phyloP scores from a whole-genome alignment of 2,113 vertebrate species.

The Carassius auratus region DNA sequence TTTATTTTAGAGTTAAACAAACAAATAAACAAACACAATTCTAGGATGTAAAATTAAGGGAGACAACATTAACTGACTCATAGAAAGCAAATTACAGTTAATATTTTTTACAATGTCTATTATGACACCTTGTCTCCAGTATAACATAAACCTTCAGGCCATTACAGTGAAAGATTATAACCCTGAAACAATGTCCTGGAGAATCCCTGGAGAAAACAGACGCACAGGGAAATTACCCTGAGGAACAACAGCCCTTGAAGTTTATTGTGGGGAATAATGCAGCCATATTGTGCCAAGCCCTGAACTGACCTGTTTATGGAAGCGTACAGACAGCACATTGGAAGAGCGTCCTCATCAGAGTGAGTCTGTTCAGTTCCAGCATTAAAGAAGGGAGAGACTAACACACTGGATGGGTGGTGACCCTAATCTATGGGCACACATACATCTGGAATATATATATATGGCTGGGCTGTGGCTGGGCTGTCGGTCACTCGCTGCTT shows the following conservation, averaged over 20 bases:
- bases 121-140: not conserved
- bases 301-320: conserved; percentile 73
- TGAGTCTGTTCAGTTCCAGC: conserved; percentile 51
- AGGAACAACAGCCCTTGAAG: conserved; percentile 68
- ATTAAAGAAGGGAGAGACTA: conserved; percentile 60
- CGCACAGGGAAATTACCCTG: conserved; percentile 68
- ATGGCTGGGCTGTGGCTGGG: no score
- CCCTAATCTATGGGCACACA: conserved; percentile 71
- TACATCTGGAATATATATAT: no score
- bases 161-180: not conserved
- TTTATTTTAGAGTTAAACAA: not conserved
- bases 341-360: conserved; percentile 68
- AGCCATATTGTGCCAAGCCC: conserved; percentile 65
- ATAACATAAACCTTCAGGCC: not conserved
- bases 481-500: no score
- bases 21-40: not conserved
- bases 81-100: not conserved
- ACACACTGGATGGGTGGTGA: conserved; percentile 67
- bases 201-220: conserved; percentile 59
- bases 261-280: conserved; percentile 60
- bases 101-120: not conserved
- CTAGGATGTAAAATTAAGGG: not conserved
- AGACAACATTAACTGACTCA: not conserved
- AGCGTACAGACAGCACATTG: conserved; percentile 56
- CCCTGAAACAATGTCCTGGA: not conserved